phyloP scores from a whole-genome alignment of 1,140 invertebrate species.

The Aradophagus sp. region DNA sequence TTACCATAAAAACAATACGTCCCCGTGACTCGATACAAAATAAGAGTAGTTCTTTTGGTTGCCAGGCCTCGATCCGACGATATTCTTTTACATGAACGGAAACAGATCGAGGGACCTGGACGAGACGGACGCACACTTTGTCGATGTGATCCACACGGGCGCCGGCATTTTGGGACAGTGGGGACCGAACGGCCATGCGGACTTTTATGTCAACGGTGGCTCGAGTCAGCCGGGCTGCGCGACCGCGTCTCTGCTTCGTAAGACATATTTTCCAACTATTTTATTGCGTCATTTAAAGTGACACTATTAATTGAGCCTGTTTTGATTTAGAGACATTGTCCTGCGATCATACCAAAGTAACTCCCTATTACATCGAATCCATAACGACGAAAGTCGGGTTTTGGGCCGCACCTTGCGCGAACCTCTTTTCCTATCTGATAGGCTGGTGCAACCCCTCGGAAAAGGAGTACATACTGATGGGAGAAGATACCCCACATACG shows the following conservation, averaged over 20 bases:
- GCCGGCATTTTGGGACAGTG: slow-evolving; percentile 89
- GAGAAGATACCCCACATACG: slow-evolving; percentile 84
- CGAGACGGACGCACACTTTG: slow-evolving; percentile 87
- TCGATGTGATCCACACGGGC: slow-evolving; percentile 92
- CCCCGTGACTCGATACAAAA: slow-evolving; percentile 39
- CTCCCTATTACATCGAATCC: slow-evolving; percentile 90
- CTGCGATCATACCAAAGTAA: slow-evolving; percentile 91
- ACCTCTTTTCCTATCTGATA: slow-evolving; percentile 85
- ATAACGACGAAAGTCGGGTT: slow-evolving; percentile 85
- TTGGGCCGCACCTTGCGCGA: slow-evolving; percentile 87
- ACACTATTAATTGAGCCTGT: slow-evolving; percentile 8
- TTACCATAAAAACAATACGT: slow-evolving; percentile 6
- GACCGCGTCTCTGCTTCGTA: slow-evolving; percentile 85
- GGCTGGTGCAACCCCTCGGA: slow-evolving; percentile 86
- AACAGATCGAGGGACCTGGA: slow-evolving; percentile 89
- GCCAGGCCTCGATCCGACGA: slow-evolving; percentile 87
- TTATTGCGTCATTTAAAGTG: too few species aligned
- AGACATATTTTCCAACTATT: slow-evolving; percentile 56
- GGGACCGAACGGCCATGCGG: slow-evolving; percentile 90
- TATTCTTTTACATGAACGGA: slow-evolving; percentile 85
- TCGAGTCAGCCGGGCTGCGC: slow-evolving; percentile 90
- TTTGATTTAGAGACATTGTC: slow-evolving; percentile 83
- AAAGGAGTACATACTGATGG: slow-evolving; percentile 87
- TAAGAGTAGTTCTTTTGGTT: slow-evolving; percentile 51
- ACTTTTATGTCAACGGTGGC: slow-evolving; percentile 93